Evolutionary conservation across 92 coral and sea anemone genomes (phyloP), one percentile per base, ranked within the genome.

Genomic region (Chrysogorgia sp.): DNA sequence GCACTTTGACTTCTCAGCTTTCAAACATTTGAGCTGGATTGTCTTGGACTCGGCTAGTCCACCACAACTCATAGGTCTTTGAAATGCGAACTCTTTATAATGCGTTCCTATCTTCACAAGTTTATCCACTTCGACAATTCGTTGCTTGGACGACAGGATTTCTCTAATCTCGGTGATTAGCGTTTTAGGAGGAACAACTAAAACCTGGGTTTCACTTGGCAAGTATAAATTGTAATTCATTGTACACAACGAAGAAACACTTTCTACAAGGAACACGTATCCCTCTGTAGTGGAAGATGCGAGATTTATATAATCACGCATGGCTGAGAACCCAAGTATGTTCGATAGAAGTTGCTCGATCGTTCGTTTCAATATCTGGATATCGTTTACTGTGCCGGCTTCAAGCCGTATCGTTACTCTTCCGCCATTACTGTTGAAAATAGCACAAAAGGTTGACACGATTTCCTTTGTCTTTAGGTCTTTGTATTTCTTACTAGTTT

Each of bases 11-110:
- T 56, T 14, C 2, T 1, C 76, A 10, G 76, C 34, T 66, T 29
- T 49, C 34, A 79, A 14, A 49, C 10, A 0, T 48, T 64, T 79
- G 45, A 79, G 47, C 21, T 63, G 41, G 34, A 66, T 63, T 43
- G 0, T 58, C 63, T 40, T 77, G 72, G 9, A 0, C 13, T 37
- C 60, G 8, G 61, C 61, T 47, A 15, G 53, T 47, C 2, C n/a
- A n/a, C n/a, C n/a, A n/a, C n/a, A n/a, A n/a, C n/a, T n/a, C 15
- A 7, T 47, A 7, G 53, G 53, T 15, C 53, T 47, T 47, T 47
- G 7, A 47, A 6, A 47, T 6, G n/a, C n/a, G n/a, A n/a, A 47
- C 10, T 2, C 10, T 47, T 47, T 47, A 2, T 2, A 15, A 15
- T 47, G 53, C n/a, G 53, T 7, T 2, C 53, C 53, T 2, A 47